Evolutionary conservation across 2,113 vertebrate species (phyloP).

Genomic region (Fukomys damarensis): DNA sequence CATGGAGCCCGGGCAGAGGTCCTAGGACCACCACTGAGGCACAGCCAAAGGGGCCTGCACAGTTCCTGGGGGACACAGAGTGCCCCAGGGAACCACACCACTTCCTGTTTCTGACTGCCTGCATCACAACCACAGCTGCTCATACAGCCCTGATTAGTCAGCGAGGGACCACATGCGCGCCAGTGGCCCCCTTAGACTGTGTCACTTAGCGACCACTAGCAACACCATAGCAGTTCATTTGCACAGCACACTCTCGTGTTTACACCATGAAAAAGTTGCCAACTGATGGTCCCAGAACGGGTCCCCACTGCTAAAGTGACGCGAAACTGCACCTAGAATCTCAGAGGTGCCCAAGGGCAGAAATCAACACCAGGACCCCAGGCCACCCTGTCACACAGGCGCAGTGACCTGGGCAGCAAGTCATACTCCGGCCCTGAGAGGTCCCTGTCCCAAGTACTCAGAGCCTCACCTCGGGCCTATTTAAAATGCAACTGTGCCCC

Average conservation of each 20-base stretch:
- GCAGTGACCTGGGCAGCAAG: background rate
- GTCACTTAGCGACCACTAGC: too few relatives aligned
- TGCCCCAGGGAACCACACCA: background rate
- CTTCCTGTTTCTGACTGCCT: background rate
- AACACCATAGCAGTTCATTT: too few relatives aligned
- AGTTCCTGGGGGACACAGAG: background rate
- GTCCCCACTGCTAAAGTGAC: background rate
- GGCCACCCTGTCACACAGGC: too few relatives aligned
- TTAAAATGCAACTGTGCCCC: background rate
- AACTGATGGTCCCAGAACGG: background rate
- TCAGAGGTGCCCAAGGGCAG: background rate
- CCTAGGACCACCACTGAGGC: too few relatives aligned
- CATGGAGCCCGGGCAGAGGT: background rate
- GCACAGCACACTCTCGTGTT: too few relatives aligned
- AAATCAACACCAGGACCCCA: background rate
- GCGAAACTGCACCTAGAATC: too few relatives aligned
- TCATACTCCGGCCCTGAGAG: background rate
- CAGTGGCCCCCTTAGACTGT: too few relatives aligned
- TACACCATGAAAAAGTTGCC: too few relatives aligned
- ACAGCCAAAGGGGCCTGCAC: background rate
- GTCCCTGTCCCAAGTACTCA: background rate
- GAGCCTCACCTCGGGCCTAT: rapidly evolving
- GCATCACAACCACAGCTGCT: too few relatives aligned
- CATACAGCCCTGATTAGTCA: background rate
- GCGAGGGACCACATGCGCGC: background rate